Percentiles rank a stretch among this genome's conserved stretches.
phyloP scores from a whole-genome alignment of 1,140 invertebrate species.

The Conopomorpha cramerella region DNA sequence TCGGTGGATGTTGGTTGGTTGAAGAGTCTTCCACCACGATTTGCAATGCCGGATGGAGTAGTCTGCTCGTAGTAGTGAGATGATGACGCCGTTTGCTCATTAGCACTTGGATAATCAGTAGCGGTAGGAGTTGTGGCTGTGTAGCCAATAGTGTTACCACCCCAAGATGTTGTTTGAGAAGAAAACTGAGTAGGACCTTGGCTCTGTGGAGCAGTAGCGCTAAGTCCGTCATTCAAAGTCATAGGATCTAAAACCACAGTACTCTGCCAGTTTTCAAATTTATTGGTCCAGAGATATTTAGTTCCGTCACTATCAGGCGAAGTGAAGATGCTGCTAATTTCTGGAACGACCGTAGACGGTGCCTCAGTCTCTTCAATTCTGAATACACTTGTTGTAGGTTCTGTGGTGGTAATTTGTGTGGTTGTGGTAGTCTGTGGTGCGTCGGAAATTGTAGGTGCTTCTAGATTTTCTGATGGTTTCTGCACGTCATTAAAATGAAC shows the following conservation, averaged over 20 bases:
- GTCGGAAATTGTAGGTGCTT: conserved; percentile 32
- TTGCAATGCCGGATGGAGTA: conserved; percentile 14
- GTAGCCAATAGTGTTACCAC: conserved; percentile 5
- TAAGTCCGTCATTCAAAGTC: conserved; percentile 70
- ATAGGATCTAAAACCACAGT: conserved; percentile 72
- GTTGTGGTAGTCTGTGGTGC: conserved; percentile 16
- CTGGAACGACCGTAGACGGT: conserved; percentile 20
- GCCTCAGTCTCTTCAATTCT: conserved; percentile 19
- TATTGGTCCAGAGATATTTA: conserved; percentile 37
- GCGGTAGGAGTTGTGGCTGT: conserved; percentile 14
- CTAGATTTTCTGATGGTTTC: conserved; percentile 35
- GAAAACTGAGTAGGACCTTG: conserved; percentile 9
- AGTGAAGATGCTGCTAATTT: conserved; percentile 26
- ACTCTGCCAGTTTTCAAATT: conserved; percentile 63
- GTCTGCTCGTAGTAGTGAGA: conserved; percentile 23
- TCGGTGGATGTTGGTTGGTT: conserved; percentile 31
- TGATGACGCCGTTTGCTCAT: conserved; percentile 22
- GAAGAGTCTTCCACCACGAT: conserved; percentile 28
- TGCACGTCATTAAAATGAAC: conserved; percentile 24
- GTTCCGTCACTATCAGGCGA: conserved; percentile 38
- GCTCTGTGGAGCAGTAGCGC: conserved; percentile 14
- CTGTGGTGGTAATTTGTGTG: conserved; percentile 27
- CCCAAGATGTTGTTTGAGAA: conserved; percentile 15
- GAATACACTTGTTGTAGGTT: conserved; percentile 18
- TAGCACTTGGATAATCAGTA: conserved; percentile 11